Base-by-base conservation (phyloP, 1,140 invertebrate species). In the Panonychus citri region DNA sequence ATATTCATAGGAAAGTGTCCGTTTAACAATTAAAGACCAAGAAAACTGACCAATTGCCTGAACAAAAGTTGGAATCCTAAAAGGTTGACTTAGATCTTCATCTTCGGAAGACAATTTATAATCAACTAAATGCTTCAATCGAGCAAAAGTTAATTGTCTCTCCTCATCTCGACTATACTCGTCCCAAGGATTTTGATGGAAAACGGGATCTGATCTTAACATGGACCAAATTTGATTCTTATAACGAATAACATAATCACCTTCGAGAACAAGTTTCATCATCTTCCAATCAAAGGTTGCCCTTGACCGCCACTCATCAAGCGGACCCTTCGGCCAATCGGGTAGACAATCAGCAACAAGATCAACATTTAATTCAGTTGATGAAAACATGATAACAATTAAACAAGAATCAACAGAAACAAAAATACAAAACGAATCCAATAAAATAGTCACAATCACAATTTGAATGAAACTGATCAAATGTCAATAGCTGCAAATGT, bases 221-320 rank as follows among this genome's bases (percentile, higher is more conserved):
- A 77, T 78, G 26, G 78, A 75, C 81, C 82, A 90, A 59, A 91
- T 72, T 66, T 78, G 78, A 63, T 82, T n/a, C 74, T 83, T 83
- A 54, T 81, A 76, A 67, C 75, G 75, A 28, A 85, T 68, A 53
- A 78, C 68, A 43, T 82, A 74, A 63, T 82, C 76, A 57, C 78
- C 79, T 62, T 85, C 80, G 48, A 85, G 69, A 54, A 81, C 75
- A 39, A 82, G 60, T 61, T 77, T 80, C 67, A 88, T 73, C 58
- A 75, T 70, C 66, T 83, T 83, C 82, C 83, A 86, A 66, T 82
- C 74, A 64, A 87, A 86, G 5, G 77, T 76, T 7, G 82, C 77
- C 56, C 71, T 73, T 61, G 77, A 78, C 62, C 84, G 74, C 68
- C 83, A 85, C 2, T 63, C 65, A 65, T 81, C 78, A 49, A 86